Evolutionary conservation across 2,797 vertebrate species (phyloP).

Genomic region (Lagocephalus sceleratus): DNA sequence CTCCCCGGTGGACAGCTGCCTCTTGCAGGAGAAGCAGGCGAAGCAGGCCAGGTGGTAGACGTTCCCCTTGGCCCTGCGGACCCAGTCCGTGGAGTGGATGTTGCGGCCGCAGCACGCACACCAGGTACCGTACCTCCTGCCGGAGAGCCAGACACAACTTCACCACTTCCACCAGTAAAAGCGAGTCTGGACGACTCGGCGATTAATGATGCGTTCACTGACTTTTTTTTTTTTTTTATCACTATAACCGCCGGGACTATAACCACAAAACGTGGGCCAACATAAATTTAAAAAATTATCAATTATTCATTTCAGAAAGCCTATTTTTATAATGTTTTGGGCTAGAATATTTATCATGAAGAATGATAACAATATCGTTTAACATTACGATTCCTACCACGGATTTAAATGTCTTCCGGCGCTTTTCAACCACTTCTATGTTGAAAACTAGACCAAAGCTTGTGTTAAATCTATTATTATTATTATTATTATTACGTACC

Average conservation of each 20-base stretch:
- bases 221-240: too few species aligned
- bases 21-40: slow-evolving; percentile 94
- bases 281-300: too few species aligned
- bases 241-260: background rate
- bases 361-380: background rate
- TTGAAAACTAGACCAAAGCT: too few species aligned
- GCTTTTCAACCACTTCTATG: too few species aligned
- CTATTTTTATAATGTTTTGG: background rate
- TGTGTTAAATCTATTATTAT: too few species aligned
- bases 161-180: too few species aligned
- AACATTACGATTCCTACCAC: slow-evolving; percentile 73
- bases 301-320: too few species aligned
- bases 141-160: background rate
- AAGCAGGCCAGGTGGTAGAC: slow-evolving; percentile 96
- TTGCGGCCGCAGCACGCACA: slow-evolving; percentile 92
- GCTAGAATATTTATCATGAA: background rate
- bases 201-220: too few species aligned
- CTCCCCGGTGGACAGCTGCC: slow-evolving; percentile 94
- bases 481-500: slow-evolving; percentile 69
- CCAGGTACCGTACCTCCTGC: slow-evolving; percentile 89
- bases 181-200: too few species aligned
- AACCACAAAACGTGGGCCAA: background rate
- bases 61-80: slow-evolving; percentile 90
- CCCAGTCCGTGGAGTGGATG: slow-evolving; percentile 95
- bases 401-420: too few species aligned